Evolutionary conservation across 2,888 invertebrate species (phyloP).

Genomic region (Horisme vitalbata): DNA sequence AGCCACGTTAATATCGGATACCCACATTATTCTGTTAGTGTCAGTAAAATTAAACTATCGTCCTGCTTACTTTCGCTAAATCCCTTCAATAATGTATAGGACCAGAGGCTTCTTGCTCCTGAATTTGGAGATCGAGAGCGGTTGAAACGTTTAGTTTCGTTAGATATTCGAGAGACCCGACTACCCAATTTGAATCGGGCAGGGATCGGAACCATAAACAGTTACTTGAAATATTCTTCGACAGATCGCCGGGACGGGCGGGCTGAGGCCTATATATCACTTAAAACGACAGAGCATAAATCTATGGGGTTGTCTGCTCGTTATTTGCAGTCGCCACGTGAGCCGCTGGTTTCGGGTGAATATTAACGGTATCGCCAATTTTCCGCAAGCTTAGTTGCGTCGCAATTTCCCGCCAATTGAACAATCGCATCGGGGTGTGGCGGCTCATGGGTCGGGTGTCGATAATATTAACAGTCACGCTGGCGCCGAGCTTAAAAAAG

Average conservation of each 20-base stretch:
- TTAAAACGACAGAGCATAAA: constrained; percentile 79
- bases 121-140: not conserved
- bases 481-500: constrained; percentile 47
- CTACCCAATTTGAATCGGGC: constrained; percentile 42
- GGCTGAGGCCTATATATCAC: constrained; percentile 72
- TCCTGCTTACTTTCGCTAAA: constrained; percentile 17
- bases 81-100: constrained; percentile 12
- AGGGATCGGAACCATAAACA: constrained; percentile 48
- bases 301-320: constrained; percentile 75
- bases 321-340: constrained; percentile 82
- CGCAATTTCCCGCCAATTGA: constrained; percentile 83
- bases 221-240: constrained; percentile 65
- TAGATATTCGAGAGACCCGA: constrained; percentile 36
- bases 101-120: not conserved
- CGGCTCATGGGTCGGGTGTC: constrained; percentile 45
- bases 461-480: constrained; percentile 48
- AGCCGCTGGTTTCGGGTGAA: constrained; percentile 79
- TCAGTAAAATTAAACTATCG: constrained; percentile 31
- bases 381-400: constrained; percentile 79
- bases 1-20: constrained; percentile 33
- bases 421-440: constrained; percentile 71
- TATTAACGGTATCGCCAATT: constrained; percentile 83
- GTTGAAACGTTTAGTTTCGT: constrained; percentile 20
- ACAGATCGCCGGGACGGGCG: constrained; percentile 51
- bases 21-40: constrained; percentile 45